Evolutionary conservation across 2,888 invertebrate genomes (phyloP).

Genomic region (Volucella zonaria): DNA sequence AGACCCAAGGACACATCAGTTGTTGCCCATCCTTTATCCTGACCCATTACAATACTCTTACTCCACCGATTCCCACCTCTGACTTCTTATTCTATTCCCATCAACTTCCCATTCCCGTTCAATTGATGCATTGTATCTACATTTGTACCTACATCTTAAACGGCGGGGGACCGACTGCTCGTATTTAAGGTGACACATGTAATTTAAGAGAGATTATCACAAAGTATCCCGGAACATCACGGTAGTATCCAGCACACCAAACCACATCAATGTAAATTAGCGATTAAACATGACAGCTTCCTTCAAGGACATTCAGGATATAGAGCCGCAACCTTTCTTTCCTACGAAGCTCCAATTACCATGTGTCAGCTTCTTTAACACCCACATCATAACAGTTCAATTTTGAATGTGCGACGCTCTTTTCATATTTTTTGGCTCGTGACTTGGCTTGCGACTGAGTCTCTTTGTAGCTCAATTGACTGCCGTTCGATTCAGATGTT

Average conservation of each 20-base stretch:
- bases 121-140: slow-evolving; percentile 26
- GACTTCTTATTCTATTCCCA: too few relatives aligned
- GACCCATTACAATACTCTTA: too few relatives aligned
- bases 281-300: background rate
- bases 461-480: slow-evolving; percentile 20
- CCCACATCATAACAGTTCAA: slow-evolving; percentile 26
- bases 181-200: slow-evolving; percentile 32
- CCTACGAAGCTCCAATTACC: background rate
- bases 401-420: slow-evolving; percentile 27
- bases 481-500: slow-evolving; percentile 24
- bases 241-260: too few relatives aligned
- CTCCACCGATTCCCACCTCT: too few relatives aligned
- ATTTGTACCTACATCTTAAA: slow-evolving; percentile 7
- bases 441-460: background rate
- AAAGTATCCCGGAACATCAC: too few relatives aligned
- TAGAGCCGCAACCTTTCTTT: background rate
- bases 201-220: background rate
- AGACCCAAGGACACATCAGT: slow-evolving; percentile 20
- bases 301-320: background rate
- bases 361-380: slow-evolving; percentile 49
- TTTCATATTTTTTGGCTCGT: background rate
- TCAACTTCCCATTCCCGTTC: too few relatives aligned
- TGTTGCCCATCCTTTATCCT: background rate
- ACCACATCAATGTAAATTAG: slow-evolving; percentile 53
- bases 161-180: slow-evolving; percentile 3